A percentile compares a stretch with the other conserved stretches of the same genome.
Conservation (phyloP, 2,113 vertebrate genomes). For the Accipiter virgatus region DNA sequence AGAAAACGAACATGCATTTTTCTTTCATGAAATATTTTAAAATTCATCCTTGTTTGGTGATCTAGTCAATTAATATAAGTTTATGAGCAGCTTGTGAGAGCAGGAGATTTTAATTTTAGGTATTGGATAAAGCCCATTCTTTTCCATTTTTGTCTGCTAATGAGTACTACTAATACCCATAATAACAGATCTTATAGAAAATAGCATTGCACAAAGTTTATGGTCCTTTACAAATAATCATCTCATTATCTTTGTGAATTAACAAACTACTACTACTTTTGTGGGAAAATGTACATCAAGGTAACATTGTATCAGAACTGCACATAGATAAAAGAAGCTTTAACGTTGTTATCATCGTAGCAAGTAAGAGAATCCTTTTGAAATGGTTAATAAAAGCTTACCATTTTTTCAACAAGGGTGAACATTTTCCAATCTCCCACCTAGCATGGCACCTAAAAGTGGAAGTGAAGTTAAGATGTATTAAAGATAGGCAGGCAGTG, state of each 20-base stretch:
- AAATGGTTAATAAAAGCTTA: not conserved
- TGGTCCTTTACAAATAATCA: not conserved
- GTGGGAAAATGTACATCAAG: not conserved
- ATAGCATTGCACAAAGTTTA: not conserved
- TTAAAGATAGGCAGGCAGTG: not conserved
- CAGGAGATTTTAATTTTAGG: conserved; percentile 10
- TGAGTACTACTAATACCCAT: not conserved
- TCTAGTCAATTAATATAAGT: conserved; percentile 12
- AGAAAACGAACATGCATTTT: conserved; percentile 37
- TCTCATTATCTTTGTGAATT: not conserved
- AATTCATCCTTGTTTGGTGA: conserved; percentile 36
- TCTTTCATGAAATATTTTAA: conserved; percentile 18
- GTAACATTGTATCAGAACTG: not conserved
- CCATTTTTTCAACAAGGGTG: not conserved
- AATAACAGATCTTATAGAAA: not conserved
- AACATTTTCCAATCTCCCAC: not conserved
- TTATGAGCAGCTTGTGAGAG: conserved; percentile 1
- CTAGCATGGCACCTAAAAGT: not conserved
- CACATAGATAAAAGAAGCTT: not conserved
- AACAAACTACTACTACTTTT: not conserved
- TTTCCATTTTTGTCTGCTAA: not conserved
- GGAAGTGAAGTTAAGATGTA: not conserved
- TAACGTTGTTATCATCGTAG: not conserved
- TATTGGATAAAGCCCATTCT: not conserved
- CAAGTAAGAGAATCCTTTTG: not conserved